A percentile compares a stretch with the other conserved stretches of the same genome.
Conservation (phyloP, 2,113 vertebrate genomes). For the Sylvilagus bachmani region DNA sequence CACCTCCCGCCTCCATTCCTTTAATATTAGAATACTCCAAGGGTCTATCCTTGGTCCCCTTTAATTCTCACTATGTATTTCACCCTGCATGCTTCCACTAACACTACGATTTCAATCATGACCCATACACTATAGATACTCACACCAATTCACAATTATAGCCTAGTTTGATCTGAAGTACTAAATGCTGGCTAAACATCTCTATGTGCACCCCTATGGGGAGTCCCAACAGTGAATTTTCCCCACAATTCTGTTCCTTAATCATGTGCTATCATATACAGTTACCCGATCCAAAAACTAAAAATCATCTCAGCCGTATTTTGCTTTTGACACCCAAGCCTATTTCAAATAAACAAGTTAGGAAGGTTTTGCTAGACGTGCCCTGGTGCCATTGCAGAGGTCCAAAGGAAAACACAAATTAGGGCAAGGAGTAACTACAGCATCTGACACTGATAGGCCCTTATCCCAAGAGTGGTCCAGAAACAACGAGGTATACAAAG, state of each 20-base stretch:
- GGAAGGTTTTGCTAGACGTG: background rate
- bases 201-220: background rate
- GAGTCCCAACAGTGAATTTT: background rate
- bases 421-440: background rate
- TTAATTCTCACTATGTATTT: background rate
- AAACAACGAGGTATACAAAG: background rate
- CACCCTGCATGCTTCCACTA: background rate
- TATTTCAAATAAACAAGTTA: background rate
- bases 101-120: background rate
- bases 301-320: background rate
- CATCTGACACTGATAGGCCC: background rate
- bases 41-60: background rate
- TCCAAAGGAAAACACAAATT: background rate
- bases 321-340: background rate
- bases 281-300: conserved; percentile 16
- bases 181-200: background rate
- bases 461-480: background rate
- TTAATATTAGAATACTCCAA: background rate
- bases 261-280: background rate
- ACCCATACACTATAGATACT: background rate
- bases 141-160: background rate
- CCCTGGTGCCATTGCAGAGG: background rate
- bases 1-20: background rate
- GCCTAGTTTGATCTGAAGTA: background rate
- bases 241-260: conserved; percentile 6